These are phyloP conservation scores for Sebastolobus altivelis DNA, from an alignment of 2,797 vertebrate species.

Conservation along the genomic window DNA sequence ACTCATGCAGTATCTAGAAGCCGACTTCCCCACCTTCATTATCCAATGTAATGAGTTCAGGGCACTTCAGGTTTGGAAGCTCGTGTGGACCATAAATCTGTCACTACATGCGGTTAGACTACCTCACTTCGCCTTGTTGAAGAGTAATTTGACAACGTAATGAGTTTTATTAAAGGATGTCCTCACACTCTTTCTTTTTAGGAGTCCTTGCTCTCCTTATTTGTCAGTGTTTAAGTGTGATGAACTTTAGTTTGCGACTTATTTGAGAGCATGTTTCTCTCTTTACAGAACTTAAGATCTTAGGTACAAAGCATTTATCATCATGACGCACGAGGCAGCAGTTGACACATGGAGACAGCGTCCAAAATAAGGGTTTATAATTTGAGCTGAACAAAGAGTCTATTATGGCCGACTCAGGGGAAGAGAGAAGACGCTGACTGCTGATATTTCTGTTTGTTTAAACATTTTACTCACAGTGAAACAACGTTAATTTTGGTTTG, in stretches of 20 bases:
- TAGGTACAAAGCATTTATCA: constrained; percentile 46
- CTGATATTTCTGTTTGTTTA: constrained; percentile 86
- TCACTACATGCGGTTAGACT: neutral
- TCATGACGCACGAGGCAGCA: constrained; percentile 54
- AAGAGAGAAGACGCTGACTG: constrained; percentile 81
- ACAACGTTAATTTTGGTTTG: constrained; percentile 83
- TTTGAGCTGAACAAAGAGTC: constrained; percentile 75
- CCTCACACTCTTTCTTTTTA: neutral
- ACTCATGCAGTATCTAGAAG: neutral
- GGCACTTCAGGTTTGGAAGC: constrained; percentile 18
- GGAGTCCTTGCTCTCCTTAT: neutral
- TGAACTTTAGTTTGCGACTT: neutral
- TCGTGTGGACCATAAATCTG: constrained; percentile 25
- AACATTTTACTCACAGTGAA: constrained; percentile 80
- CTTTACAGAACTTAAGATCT: constrained; percentile 40
- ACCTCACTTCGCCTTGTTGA: constrained; percentile 6
- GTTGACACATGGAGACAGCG: constrained; percentile 63
- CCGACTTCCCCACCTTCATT: constrained; percentile 25
- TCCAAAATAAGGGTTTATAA: constrained; percentile 79
- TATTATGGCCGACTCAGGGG: constrained; percentile 69
- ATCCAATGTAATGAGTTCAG: constrained; percentile 23
- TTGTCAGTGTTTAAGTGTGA: neutral
- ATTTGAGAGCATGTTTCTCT: constrained; percentile 1
- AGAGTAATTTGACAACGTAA: constrained; percentile 27
- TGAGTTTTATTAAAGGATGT: constrained; percentile 17